Evolutionary conservation across 2,888 invertebrate species (phyloP).

Genomic region (Fragum whitleyi): DNA sequence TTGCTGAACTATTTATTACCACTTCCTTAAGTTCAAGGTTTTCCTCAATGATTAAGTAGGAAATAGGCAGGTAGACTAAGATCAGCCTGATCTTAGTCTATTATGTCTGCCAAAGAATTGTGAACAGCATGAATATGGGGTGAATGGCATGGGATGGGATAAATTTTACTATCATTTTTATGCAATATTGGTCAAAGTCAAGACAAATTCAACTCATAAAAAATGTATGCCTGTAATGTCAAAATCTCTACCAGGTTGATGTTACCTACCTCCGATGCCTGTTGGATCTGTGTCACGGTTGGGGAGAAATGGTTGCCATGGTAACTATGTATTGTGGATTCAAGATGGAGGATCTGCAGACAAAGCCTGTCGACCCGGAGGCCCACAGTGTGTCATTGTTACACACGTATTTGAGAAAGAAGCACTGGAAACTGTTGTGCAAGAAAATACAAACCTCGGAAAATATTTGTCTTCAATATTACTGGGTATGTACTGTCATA

Average conservation of each 20-base stretch:
- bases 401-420: conserved; percentile 51
- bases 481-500: conserved; percentile 50
- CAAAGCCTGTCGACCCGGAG: conserved; percentile 32
- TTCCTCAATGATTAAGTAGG: too few relatives aligned
- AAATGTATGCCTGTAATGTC: too few relatives aligned
- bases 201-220: too few relatives aligned
- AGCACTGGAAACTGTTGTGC: conserved; percentile 56
- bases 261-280: not conserved
- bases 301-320: conserved; percentile 67
- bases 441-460: conserved; percentile 43
- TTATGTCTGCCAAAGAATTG: too few relatives aligned
- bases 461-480: conserved; percentile 43
- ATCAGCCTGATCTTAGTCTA: too few relatives aligned
- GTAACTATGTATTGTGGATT: conserved; percentile 56
- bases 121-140: too few relatives aligned
- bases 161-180: too few relatives aligned
- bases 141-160: too few relatives aligned
- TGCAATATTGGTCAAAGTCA: too few relatives aligned
- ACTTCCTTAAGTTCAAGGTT: too few relatives aligned
- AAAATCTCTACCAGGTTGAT: conserved; percentile 5
- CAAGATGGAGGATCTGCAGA: conserved; percentile 37
- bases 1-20: too few relatives aligned
- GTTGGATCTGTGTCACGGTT: conserved; percentile 58
- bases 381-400: conserved; percentile 47
- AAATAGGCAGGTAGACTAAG: too few relatives aligned